phyloP scores from a whole-genome alignment of 1,140 invertebrate genomes.

The Nebria ingens region DNA sequence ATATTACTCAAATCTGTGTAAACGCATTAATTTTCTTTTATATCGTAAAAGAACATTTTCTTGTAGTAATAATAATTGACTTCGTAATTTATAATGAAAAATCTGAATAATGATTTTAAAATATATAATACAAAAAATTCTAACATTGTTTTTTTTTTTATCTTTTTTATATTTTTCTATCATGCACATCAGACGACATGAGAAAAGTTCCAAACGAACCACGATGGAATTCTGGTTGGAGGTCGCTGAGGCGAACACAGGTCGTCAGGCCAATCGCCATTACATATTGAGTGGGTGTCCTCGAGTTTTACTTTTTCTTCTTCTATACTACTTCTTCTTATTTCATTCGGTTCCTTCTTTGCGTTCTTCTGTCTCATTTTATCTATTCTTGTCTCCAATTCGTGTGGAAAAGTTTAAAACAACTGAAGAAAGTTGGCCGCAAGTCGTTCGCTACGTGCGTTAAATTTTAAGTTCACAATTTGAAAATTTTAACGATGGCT shows the following conservation, averaged over 20 bases:
- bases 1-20: too few species aligned
- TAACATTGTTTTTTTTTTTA: too few species aligned
- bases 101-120: too few species aligned
- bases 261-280: not conserved
- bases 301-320: not conserved
- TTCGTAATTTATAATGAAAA: too few species aligned
- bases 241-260: not conserved
- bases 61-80: too few species aligned
- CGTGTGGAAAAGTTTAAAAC: not conserved
- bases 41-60: too few species aligned
- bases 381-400: not conserved
- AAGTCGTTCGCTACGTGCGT: not conserved
- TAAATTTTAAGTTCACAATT: not conserved
- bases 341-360: not conserved
- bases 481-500: not conserved
- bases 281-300: conserved; percentile 7
- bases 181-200: too few species aligned
- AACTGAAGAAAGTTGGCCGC: not conserved
- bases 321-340: not conserved
- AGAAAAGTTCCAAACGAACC: too few species aligned
- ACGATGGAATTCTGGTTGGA: not conserved
- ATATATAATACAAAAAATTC: too few species aligned
- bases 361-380: not conserved
- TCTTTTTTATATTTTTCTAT: too few species aligned
- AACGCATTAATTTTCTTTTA: too few species aligned